Evolutionary conservation across 2,797 vertebrate species (phyloP).

Genomic region (Pterois miles): DNA sequence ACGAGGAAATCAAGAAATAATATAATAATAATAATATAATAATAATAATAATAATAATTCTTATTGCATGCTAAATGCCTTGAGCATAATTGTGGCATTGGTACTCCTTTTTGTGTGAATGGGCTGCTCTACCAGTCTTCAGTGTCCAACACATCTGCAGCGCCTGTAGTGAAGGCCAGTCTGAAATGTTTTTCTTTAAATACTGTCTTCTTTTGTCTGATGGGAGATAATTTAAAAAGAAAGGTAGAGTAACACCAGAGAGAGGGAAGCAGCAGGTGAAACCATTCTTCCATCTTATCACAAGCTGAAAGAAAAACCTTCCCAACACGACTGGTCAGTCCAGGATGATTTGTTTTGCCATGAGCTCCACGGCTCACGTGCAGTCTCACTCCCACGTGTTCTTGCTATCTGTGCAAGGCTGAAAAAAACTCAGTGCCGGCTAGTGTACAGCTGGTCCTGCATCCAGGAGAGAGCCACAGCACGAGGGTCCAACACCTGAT

Average conservation of each 20-base stretch:
- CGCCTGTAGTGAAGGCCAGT: background rate
- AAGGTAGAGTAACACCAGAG: background rate
- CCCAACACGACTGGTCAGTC: background rate
- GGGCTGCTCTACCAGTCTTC: background rate
- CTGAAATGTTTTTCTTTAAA: background rate
- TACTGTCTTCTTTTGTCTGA: background rate
- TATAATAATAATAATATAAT: no score
- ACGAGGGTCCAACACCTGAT: background rate
- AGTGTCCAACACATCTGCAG: background rate
- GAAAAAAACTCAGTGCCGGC: conserved; percentile 28
- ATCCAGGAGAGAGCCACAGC: conserved; percentile 23
- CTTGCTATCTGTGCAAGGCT: conserved; percentile 27
- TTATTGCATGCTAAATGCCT: no score
- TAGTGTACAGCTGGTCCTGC: conserved; percentile 46
- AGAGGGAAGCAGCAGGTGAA: background rate
- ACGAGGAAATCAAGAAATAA: no score
- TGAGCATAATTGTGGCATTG: no score
- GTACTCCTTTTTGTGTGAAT: no score
- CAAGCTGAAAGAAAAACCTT: conserved; percentile 10
- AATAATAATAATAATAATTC: no score
- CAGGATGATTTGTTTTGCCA: conserved; percentile 30
- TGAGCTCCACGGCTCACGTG: conserved; percentile 58
- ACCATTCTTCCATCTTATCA: background rate
- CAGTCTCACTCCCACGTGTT: conserved; percentile 56
- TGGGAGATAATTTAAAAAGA: background rate